Conservation (phyloP, 2,113 vertebrate genomes). For the Turnix velox region DNA sequence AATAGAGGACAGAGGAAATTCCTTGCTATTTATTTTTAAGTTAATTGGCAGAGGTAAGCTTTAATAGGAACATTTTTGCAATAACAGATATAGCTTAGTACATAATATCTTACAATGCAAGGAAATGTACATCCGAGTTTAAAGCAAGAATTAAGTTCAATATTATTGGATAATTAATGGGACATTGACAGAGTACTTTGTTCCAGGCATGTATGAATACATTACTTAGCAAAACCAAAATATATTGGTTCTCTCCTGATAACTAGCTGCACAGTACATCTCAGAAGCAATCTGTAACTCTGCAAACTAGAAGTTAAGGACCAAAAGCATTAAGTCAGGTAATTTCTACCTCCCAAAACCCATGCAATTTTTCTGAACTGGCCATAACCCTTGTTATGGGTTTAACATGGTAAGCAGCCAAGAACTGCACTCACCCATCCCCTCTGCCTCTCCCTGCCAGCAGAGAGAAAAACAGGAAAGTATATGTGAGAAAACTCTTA, state of each 20-base stretch:
- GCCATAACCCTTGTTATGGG: background rate
- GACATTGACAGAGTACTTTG: slow-evolving; percentile 9
- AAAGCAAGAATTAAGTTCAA: background rate
- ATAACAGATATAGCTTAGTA: background rate
- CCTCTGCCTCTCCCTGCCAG: background rate
- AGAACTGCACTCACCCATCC: background rate
- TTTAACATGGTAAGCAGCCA: background rate
- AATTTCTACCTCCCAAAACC: background rate
- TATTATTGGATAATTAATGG: slow-evolving; percentile 26
- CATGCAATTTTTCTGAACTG: background rate
- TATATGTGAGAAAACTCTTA: background rate
- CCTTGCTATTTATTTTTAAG: background rate
- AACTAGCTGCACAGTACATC: background rate
- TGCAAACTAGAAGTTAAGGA: background rate
- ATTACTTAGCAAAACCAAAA: background rate
- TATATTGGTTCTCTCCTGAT: background rate
- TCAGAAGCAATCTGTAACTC: background rate
- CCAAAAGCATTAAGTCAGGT: background rate
- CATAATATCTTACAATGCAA: background rate
- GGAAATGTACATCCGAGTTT: background rate
- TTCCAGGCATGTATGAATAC: background rate
- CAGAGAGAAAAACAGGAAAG: rapidly evolving
- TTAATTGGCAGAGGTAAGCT: background rate
- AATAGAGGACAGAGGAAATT: background rate
- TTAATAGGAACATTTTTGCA: background rate